These are phyloP conservation scores for Paelopatides confundens DNA, from an alignment of 53 echinoderm and acorn worm genomes.

Conservation along the genomic window DNA sequence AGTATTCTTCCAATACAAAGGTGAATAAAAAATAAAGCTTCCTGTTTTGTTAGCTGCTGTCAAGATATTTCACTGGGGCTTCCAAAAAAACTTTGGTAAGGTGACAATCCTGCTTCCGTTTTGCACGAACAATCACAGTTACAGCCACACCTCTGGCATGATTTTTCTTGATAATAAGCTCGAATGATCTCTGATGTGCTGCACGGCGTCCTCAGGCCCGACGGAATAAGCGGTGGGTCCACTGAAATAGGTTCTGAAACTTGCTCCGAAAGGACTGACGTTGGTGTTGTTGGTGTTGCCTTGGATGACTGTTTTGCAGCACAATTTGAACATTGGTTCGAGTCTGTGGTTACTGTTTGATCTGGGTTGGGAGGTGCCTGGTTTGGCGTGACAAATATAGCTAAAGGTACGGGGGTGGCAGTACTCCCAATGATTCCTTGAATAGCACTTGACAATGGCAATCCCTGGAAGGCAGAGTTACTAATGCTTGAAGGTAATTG, in stretches of 20 bases:
- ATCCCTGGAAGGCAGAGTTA: not conserved
- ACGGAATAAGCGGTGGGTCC: not conserved
- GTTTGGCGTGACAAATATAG: conserved; percentile 15
- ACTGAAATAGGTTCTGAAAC: not conserved
- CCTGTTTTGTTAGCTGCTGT: not conserved
- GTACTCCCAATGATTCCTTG: not conserved
- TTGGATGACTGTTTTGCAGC: conserved; percentile 8
- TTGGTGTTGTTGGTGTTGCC: not conserved
- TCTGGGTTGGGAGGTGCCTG: not conserved
- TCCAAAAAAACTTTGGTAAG: conserved; percentile 17
- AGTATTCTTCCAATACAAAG: too few species aligned
- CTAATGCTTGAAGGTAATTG: conserved; percentile 32
- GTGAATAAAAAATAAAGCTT: too few species aligned
- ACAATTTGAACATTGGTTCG: conserved; percentile 10
- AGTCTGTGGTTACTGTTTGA: conserved; percentile 4
- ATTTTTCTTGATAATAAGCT: conserved; percentile 14
- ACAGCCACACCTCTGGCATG: conserved; percentile 40
- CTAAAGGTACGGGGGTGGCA: not conserved
- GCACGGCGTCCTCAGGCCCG: not conserved
- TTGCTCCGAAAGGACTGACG: not conserved
- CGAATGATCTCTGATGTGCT: conserved; percentile 16
- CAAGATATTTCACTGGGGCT: conserved; percentile 17
- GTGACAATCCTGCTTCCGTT: conserved; percentile 16
- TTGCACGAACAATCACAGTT: conserved; percentile 50
- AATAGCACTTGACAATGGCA: not conserved